phyloP scores from a whole-genome alignment of 2,888 invertebrate species.

The Sarcophaga carnaria region DNA sequence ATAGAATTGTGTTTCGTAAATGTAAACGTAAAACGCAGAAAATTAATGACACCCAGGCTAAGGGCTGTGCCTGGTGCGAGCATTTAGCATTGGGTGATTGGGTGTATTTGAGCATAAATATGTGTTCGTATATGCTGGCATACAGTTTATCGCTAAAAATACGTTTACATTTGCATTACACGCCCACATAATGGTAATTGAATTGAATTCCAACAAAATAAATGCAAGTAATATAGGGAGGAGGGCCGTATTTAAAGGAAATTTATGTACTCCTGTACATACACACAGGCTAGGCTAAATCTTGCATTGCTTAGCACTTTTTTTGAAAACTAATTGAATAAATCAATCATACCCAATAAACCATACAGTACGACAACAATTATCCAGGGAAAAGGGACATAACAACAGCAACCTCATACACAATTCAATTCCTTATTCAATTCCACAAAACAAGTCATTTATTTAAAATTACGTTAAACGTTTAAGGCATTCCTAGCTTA shows the following conservation, averaged over 20 bases:
- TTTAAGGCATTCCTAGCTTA: constrained; percentile 9
- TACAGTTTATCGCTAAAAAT: background rate
- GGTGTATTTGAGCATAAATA: background rate
- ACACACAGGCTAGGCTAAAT: background rate
- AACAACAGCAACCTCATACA: too few relatives aligned
- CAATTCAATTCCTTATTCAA: background rate
- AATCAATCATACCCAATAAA: background rate
- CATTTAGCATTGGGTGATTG: background rate
- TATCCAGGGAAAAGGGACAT: too few relatives aligned
- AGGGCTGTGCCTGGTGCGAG: background rate
- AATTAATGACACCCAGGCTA: constrained; percentile 16
- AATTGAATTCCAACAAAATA: constrained; percentile 4
- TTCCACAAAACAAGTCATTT: constrained; percentile 10
- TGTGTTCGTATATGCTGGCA: background rate
- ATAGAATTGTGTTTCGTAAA: background rate
- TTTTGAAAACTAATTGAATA: constrained; percentile 21
- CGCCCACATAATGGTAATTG: constrained; percentile 20
- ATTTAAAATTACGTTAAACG: constrained; percentile 12
- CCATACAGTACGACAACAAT: too few relatives aligned
- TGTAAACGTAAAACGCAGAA: background rate
- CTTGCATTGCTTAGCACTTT: too few relatives aligned
- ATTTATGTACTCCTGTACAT: background rate
- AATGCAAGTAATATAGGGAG: constrained; percentile 45
- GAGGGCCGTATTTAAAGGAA: background rate
- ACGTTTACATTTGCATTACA: background rate